phyloP scores from a whole-genome alignment of 2,113 vertebrate genomes.

The Nothocercus julius region DNA sequence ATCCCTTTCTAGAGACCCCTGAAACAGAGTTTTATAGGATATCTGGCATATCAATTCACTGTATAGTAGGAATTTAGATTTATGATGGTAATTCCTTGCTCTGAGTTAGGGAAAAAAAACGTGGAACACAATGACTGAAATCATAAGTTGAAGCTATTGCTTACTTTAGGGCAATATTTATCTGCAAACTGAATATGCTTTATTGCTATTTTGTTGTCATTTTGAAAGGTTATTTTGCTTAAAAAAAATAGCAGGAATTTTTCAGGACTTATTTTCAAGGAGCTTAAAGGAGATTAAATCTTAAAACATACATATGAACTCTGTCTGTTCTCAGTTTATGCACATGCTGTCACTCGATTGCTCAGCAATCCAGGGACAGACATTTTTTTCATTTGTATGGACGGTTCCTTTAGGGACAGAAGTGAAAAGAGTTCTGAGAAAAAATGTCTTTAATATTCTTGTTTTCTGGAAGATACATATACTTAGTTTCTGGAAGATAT shows the following conservation, averaged over 20 bases:
- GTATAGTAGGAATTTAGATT: background rate
- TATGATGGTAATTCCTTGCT: background rate
- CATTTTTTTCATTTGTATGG: background rate
- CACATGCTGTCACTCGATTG: background rate
- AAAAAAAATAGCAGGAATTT: background rate
- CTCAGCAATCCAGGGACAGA: background rate
- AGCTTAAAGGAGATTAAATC: background rate
- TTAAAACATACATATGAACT: background rate
- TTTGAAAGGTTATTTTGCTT: background rate
- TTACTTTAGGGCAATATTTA: background rate
- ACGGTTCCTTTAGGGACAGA: background rate
- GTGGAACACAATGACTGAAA: background rate
- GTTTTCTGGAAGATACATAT: background rate
- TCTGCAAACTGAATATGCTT: background rate
- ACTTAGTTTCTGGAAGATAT: background rate
- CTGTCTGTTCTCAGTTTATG: background rate
- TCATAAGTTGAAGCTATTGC: rapidly evolving
- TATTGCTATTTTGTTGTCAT: background rate
- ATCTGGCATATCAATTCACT: background rate
- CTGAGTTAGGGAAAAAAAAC: background rate
- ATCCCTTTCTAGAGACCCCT: background rate
- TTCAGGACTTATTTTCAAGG: background rate
- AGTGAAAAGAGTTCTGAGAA: rapidly evolving
- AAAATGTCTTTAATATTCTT: background rate
- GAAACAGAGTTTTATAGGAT: background rate